Evolutionary conservation across 2,797 vertebrate species (phyloP), one percentile per base, ranked within the genome.

Genomic region (Parambassis ranga): DNA sequence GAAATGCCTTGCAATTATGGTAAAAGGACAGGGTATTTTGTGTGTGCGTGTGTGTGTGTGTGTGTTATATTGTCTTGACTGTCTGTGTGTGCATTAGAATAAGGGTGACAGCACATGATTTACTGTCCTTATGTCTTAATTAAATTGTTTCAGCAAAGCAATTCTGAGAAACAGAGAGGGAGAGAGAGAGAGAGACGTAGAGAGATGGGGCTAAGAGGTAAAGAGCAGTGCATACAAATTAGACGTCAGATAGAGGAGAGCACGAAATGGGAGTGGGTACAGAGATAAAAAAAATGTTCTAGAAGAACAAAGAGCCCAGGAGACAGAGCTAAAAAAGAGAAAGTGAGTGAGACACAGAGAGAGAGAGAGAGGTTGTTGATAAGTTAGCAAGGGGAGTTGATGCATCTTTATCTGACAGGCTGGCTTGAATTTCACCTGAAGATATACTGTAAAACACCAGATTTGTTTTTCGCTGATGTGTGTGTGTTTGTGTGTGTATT

Each of bases 101-200:
- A 92, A 64, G 8, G 87, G 90, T 93, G 94, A 95, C 94, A 94
- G 94, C 93, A 92, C 93, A 94, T 96, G 94, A 95, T 96, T 96
- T 96, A 96, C 94, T 90, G 90, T 94, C 92, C 93, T 86, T 94
- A 94, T 94, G 92, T 94, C 95, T 96, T 96, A 95, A 97, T 97
- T 95, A 96, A 95, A 96, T 96, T 96, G 95, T 97, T 96, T 95
- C 93, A 93, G 92, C 92, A 83, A 92, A 95, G 94, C 92, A 90
- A 93, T 85, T 94, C 91, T 91, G 91, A 75, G 75, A 69, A 60
- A 71, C 48, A 68, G 55, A 19, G 23, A 13, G 23, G 38, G 58
- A 57, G 50, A 48, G 51, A 39, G 65, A 49, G 51, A 53, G 61
- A 41, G 64, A 57, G n/a, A n/a, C n/a, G n/a, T n/a, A n/a, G 20